Evolutionary conservation across 2,888 invertebrate species (phyloP).

Genomic region (Luperina testacea): DNA sequence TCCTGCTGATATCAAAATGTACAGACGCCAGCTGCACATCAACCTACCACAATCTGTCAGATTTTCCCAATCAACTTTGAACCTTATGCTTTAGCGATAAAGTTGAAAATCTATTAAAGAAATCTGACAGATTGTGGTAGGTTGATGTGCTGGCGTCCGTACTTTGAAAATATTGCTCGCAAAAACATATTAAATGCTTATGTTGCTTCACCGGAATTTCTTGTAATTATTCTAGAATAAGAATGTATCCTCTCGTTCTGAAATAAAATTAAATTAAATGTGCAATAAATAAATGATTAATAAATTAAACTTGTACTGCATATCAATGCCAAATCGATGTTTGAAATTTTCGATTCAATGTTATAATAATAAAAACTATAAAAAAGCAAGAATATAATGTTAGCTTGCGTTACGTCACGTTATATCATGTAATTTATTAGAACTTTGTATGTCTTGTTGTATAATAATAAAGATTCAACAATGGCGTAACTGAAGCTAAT

Average conservation of each 20-base stretch:
- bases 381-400: slow-evolving; percentile 47
- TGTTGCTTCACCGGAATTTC: slow-evolving; percentile 74
- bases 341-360: slow-evolving; percentile 72
- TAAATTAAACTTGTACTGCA: slow-evolving; percentile 81
- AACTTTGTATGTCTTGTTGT: slow-evolving; percentile 10
- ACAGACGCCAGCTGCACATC: no score
- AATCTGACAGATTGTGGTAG: no score
- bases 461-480: slow-evolving; percentile 19
- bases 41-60: no score
- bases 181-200: slow-evolving; percentile 71
- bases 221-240: slow-evolving; percentile 71
- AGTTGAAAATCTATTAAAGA: no score
- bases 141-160: no score
- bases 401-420: slow-evolving; percentile 44
- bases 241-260: slow-evolving; percentile 75
- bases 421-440: slow-evolving; percentile 26
- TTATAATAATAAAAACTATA: slow-evolving; percentile 49
- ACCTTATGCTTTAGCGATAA: no score
- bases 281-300: slow-evolving; percentile 85
- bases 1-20: slow-evolving; percentile 26
- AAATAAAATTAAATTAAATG: slow-evolving; percentile 77
- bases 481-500: slow-evolving; percentile 36
- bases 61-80: no score
- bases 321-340: slow-evolving; percentile 87
- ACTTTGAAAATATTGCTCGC: slow-evolving; percentile 71